phyloP scores from a whole-genome alignment of 2,113 vertebrate species.

The Heterocephalus glaber region DNA sequence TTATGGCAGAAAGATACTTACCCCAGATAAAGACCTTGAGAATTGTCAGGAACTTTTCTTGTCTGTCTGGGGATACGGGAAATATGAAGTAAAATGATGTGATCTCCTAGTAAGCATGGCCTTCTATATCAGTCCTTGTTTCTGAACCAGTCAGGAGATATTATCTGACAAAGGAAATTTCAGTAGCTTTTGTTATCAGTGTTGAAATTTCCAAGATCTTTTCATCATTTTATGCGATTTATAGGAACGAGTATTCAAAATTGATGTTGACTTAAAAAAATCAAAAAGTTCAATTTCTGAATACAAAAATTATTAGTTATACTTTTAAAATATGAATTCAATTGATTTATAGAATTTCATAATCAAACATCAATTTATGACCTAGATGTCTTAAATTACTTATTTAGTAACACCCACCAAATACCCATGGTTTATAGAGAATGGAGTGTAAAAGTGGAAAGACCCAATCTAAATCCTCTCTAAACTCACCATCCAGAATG shows the following conservation, averaged over 20 bases:
- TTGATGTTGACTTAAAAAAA: neutral
- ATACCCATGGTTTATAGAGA: neutral
- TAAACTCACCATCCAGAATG: neutral
- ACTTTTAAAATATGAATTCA: neutral
- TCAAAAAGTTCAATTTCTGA: neutral
- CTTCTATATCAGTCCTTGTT: neutral
- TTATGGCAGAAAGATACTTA: neutral
- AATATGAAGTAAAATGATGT: neutral
- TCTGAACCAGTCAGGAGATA: neutral
- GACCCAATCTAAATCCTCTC: neutral
- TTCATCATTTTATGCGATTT: slow-evolving; percentile 23
- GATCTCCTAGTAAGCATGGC: neutral
- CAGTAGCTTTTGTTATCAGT: neutral
- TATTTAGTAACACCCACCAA: neutral
- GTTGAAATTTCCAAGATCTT: neutral
- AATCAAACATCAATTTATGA: neutral
- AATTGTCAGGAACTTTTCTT: neutral
- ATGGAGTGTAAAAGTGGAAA: neutral
- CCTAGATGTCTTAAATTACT: neutral
- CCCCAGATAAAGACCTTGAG: neutral
- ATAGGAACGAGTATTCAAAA: slow-evolving; percentile 7
- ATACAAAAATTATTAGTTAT: slow-evolving; percentile 2
- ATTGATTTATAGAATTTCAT: neutral
- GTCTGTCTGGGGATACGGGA: neutral
- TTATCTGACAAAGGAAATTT: neutral